Percentiles rank a stretch among this genome's conserved stretches.
Conservation (phyloP, 2,888 invertebrate genomes). For the Lepidochrysops patricia region DNA sequence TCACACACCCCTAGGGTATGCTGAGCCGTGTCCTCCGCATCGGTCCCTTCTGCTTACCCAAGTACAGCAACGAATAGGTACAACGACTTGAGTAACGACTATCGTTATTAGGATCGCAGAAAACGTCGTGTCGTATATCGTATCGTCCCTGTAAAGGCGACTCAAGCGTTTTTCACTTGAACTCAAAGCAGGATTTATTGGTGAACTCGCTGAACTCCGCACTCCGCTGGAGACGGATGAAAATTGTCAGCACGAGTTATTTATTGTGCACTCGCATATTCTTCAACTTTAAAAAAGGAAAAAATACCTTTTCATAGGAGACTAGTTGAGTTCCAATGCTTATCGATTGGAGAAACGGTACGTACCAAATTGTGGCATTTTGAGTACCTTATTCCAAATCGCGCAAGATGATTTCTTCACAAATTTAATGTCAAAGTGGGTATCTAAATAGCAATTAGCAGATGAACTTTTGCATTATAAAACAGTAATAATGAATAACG, state of each 20-base stretch:
- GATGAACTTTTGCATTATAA: too few relatives aligned
- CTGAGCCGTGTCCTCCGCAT: too few relatives aligned
- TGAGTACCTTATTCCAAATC: too few relatives aligned
- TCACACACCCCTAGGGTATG: too few relatives aligned
- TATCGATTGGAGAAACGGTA: neutral
- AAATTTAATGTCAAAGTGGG: too few relatives aligned
- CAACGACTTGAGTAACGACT: too few relatives aligned
- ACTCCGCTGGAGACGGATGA: constrained; percentile 35
- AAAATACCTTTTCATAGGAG: constrained; percentile 4
- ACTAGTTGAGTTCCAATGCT: too few relatives aligned
- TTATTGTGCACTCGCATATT: constrained; percentile 27
- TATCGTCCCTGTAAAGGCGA: constrained; percentile 19
- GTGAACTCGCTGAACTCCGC: constrained; percentile 33
- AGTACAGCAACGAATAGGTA: neutral
- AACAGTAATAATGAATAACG: too few relatives aligned
- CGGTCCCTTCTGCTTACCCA: neutral
- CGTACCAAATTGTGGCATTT: neutral
- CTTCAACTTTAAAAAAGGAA: neutral
- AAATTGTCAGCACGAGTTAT: constrained; percentile 48
- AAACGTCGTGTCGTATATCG: constrained; percentile 17
- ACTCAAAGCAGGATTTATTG: constrained; percentile 48
- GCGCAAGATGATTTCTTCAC: too few relatives aligned
- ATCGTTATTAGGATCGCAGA: too few relatives aligned
- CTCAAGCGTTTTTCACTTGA: constrained; percentile 52
- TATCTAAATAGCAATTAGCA: too few relatives aligned